Base-by-base conservation (phyloP, 64 coral and sea anemone species). In the Dendronephthya gigantea region DNA sequence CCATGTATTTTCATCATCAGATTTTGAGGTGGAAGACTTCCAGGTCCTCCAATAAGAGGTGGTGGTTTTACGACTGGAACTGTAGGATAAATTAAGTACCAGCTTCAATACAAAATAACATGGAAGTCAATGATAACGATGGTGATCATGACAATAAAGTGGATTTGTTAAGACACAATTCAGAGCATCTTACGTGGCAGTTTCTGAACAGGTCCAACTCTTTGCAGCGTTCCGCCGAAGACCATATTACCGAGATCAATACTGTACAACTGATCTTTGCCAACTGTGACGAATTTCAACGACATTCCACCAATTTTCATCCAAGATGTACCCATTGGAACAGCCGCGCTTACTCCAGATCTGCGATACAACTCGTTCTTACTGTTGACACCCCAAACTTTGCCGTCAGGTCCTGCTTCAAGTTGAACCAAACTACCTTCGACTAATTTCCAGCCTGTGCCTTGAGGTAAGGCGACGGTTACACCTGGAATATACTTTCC, bases 321-420 rank as follows among this genome's bases (percentile, higher is more conserved):
- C 87, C 87, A 88, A 25, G 43, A 82, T 37, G 30, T 62, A 30
- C 87, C 87, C 47, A 55, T 33, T 14, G 87, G 87, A 49, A 50
- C 38, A 15, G 47, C 37, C 37, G 6, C 16, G 49, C 49, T 88
- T 19, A 88, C 49, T 52, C 87, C 87, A 33, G 48, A 48, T 58
- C 87, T 72, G 22, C 56, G 82, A 12, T 38, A 88, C 7, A 88
- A 40, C 0, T 82, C n/a, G 17, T 81, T 55, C 48, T 7, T 17
- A 1, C 17, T 41, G 34, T 81, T 88, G 19, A 88, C 87, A 23
- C 87, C 86, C 41, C 70, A 88, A 19, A 79, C 70, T 39, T 37
- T 35, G 47, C 86, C 86, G 16, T 88, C 76, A 16, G 87, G 87
- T 9, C 87, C 87, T 1, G 70, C 23, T 48, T 88, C 87, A 59